Evolutionary conservation across 2,888 invertebrate species (phyloP).

Genomic region (Ornithoptera priamus): DNA sequence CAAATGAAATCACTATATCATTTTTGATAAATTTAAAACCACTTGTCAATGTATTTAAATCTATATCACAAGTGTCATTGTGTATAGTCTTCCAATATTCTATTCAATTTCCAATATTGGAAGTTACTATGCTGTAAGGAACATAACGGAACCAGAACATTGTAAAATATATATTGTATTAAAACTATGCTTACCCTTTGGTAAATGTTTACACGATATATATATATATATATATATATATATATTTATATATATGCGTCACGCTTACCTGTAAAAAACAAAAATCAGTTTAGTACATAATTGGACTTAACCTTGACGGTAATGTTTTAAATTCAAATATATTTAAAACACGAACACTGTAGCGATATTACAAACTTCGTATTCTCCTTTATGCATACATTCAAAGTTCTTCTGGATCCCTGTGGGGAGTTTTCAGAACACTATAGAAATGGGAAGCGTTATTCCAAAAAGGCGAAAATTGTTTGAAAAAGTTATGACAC

Average conservation of each 20-base stretch:
- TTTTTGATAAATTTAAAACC: too few species aligned
- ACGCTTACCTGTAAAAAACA: slow-evolving; percentile 3
- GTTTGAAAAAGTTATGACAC: neutral
- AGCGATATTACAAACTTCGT: neutral
- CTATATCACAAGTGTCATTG: too few species aligned
- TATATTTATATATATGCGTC: neutral
- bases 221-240: neutral
- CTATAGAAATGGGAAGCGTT: too few species aligned
- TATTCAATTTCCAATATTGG: neutral
- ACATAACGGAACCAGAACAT: neutral
- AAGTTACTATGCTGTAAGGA: neutral
- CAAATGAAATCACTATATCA: too few species aligned
- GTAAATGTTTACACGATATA: neutral
- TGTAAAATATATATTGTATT: neutral
- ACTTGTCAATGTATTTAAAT: too few species aligned
- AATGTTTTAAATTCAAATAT: neutral
- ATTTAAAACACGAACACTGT: neutral
- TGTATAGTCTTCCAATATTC: neutral
- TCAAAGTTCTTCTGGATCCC: neutral
- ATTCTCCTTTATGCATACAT: neutral
- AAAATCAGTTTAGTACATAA: neutral
- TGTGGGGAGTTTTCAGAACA: neutral
- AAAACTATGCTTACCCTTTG: neutral
- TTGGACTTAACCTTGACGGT: neutral
- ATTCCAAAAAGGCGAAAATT: neutral